phyloP scores from a whole-genome alignment of 2,113 vertebrate species.

The Istiophorus platypterus region DNA sequence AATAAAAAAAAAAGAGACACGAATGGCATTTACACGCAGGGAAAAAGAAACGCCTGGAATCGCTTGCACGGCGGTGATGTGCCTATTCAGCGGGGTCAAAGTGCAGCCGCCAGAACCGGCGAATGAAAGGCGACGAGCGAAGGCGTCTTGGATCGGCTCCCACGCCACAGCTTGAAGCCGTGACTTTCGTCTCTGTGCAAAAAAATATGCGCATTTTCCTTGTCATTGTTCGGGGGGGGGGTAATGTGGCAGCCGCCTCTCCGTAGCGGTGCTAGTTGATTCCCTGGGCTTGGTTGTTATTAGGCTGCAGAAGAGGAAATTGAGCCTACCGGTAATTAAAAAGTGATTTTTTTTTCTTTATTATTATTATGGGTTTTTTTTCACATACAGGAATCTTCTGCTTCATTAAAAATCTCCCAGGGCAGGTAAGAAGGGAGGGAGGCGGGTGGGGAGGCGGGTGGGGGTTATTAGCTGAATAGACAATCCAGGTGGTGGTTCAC shows the following conservation, averaged over 20 bases:
- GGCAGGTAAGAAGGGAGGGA: slow-evolving; percentile 39
- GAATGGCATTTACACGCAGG: background rate
- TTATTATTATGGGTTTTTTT: too few relatives aligned
- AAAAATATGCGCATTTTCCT: slow-evolving; percentile 47
- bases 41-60: too few relatives aligned
- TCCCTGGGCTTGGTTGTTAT: slow-evolving; percentile 59
- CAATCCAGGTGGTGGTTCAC: slow-evolving; percentile 48
- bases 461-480: slow-evolving; percentile 40
- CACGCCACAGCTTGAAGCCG: slow-evolving; percentile 36
- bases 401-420: slow-evolving; percentile 58
- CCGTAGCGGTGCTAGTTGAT: slow-evolving; percentile 59
- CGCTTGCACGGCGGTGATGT: background rate
- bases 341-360: slow-evolving; percentile 50
- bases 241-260: slow-evolving; percentile 41
- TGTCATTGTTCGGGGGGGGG: slow-evolving; percentile 45
- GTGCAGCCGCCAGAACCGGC: background rate
- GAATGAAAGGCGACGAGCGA: background rate
- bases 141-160: slow-evolving; percentile 16
- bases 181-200: slow-evolving; percentile 53
- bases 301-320: slow-evolving; percentile 60
- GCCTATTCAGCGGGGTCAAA: background rate
- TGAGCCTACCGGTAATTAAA: slow-evolving; percentile 72
- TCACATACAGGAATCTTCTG: slow-evolving; percentile 28
- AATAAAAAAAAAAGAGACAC: background rate
- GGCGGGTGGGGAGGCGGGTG: too few relatives aligned